Base-by-base conservation (phyloP, 2,888 invertebrate species). In the Idaea aversata region DNA sequence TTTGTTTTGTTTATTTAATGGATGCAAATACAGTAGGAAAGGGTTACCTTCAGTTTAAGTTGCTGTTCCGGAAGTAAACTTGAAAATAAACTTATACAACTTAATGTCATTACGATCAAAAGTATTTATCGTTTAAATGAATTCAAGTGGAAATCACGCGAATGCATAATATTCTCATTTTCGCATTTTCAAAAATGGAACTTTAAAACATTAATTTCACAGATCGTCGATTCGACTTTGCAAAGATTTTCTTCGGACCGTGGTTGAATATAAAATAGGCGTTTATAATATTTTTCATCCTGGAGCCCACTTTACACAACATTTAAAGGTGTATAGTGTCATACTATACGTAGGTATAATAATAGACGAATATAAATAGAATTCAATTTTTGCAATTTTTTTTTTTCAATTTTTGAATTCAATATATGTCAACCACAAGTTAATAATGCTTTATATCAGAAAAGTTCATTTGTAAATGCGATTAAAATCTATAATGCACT, bases 171-270 rank as follows among this genome's bases (percentile, higher is more conserved):
- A 72, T 75, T 72, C 74, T 72, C 71, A 75, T 82, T 81, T 72
- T 74, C 77, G 76, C 75, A 75, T 74, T 75, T 74, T 75, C 47
- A 47, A 72, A 77, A 77, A 78, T 78, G 77, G 75, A 76, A 78
- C 73, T 78, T 76, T 74, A 79, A 79, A 77, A 76, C 74, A 75
- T 79, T 81, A 79, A 80, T 83, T 82, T 79, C 75, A 77, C 81
- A 78, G 72, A 64, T 77, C 76, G 82, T 74, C 80, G 75, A 76
- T 61, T 67, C 57, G 63, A 71, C 64, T 76, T 73, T 69, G 69
- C 71, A 68, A 69, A 65, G 69, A 72, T 63, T 63, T 67, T 68
- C 67, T 68, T 71, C 65, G 64, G 66, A 63, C 70, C 65, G 68
- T 71, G 69, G 62, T 61, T 68, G 69, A 75, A 73, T 72, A 67